Evolutionary conservation across 2,888 invertebrate species (phyloP), one percentile per base, ranked within the genome.

Genomic region (Tribolium freemani): DNA sequence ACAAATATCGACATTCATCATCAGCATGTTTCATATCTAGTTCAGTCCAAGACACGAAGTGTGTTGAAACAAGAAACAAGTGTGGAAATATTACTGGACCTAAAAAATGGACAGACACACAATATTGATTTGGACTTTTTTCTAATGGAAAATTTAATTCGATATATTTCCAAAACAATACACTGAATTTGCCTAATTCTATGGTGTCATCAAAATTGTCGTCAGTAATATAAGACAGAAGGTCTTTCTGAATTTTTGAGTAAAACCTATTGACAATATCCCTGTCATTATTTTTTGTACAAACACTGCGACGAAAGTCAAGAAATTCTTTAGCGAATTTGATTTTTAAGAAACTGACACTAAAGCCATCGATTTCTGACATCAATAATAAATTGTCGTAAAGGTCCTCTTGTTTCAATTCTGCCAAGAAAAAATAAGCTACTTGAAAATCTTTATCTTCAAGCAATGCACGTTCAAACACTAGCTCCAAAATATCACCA

Each of bases 31-130:
- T 54, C 83, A 3, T 79, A 74, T 80, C 76, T 26, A 66, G 48
- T 2, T 79, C 85, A 44, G 86, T 20, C 20, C 44, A 60, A 70
- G 1, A 72, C 48, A 50, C 8, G 72, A 67, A 13, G 75, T 69
- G 20, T 66, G 70, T 11, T 67, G n/a, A 26, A 48, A 64, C 73
- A 77, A 53, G 77, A 72, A 54, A 75, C 30, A 91, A 82, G 26
- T 92, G 82, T 0, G 94, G 94, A 53, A 92, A 11, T n/a, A 92
- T 82, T 0, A 94, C 94, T 54, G 92, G 83, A n/a, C 90, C 87
- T 16, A 92, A 83, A 76, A 92, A 84, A 82, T 92, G 91, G 80
- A 90, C 89, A 77, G 90, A 89, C 70, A 91, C 80, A 6, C 30
- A 30, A 0, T 48, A 8, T 8, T 48, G 38, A 1, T 16, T 48